phyloP scores from a whole-genome alignment of 1,140 invertebrate species.

The Nylanderia fulva region DNA sequence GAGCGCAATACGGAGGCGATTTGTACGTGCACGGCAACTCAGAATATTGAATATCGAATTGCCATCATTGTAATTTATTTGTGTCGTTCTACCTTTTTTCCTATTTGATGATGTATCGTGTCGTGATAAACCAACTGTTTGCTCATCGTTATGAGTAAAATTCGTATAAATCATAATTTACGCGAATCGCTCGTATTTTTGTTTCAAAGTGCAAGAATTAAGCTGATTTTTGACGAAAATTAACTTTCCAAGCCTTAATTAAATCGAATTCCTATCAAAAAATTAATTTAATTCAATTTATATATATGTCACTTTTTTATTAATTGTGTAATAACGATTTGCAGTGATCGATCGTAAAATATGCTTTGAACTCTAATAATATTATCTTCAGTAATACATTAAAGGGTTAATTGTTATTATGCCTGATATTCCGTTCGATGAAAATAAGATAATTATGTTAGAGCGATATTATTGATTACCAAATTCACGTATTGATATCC shows the following conservation, averaged over 20 bases:
- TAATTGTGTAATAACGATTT: neutral
- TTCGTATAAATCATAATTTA: conserved; percentile 1
- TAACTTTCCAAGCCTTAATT: neutral
- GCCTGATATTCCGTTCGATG: neutral
- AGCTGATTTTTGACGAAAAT: neutral
- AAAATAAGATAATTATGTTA: conserved; percentile 38
- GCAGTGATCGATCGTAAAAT: neutral
- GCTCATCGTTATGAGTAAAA: neutral
- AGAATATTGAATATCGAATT: conserved; percentile 43
- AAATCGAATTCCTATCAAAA: neutral
- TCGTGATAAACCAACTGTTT: neutral
- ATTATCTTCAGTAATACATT: conserved; percentile 22
- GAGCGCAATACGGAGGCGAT: neutral
- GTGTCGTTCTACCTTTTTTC: neutral
- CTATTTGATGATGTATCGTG: conserved; percentile 1
- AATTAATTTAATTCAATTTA: neutral
- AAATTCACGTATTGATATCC: conserved; percentile 9
- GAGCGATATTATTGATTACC: conserved; percentile 24
- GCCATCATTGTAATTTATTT: conserved; percentile 8
- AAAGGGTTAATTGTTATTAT: conserved; percentile 13
- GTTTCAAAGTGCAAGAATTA: neutral
- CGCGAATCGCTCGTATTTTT: no score
- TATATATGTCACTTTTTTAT: neutral
- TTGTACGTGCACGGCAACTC: neutral
- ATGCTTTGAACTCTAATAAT: neutral